phyloP scores from a whole-genome alignment of 2,113 vertebrate species.

The Pardalotus punctatus region DNA sequence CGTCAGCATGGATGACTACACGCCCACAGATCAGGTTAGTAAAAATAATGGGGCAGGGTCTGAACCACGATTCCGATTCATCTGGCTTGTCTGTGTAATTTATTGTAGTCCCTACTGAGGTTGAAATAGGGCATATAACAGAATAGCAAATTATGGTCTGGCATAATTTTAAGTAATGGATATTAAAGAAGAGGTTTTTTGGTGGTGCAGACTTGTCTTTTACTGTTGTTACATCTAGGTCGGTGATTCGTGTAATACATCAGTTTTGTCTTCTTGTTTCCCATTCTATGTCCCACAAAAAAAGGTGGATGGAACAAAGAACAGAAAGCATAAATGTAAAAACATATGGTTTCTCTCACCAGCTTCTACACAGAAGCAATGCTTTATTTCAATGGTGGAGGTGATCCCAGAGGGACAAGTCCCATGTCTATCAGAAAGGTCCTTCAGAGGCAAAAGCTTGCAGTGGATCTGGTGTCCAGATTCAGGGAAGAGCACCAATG shows the following conservation, averaged over 20 bases:
- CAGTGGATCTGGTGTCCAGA: neutral
- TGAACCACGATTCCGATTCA: neutral
- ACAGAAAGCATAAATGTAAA: neutral
- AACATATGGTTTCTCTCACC: neutral
- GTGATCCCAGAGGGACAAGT: neutral
- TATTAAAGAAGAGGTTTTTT: neutral
- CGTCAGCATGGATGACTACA: constrained; percentile 96
- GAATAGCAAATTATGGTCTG: neutral
- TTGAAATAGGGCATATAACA: neutral
- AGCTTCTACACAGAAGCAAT: neutral
- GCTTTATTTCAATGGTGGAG: neutral
- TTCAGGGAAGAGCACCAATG: neutral
- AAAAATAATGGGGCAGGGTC: neutral
- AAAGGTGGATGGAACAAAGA: neutral
- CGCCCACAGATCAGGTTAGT: constrained; percentile 95
- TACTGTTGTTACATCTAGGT: neutral
- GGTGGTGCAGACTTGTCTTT: neutral
- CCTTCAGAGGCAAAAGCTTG: neutral
- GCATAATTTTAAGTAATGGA: neutral
- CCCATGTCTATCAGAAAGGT: accelerated
- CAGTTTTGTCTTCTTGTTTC: neutral
- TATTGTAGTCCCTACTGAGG: neutral
- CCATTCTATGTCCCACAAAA: neutral
- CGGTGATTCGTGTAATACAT: neutral
- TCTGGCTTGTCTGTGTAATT: neutral